phyloP scores from a whole-genome alignment of 37 sponge, comb jelly and placozoan species.

The Ephydatia muelleri region DNA sequence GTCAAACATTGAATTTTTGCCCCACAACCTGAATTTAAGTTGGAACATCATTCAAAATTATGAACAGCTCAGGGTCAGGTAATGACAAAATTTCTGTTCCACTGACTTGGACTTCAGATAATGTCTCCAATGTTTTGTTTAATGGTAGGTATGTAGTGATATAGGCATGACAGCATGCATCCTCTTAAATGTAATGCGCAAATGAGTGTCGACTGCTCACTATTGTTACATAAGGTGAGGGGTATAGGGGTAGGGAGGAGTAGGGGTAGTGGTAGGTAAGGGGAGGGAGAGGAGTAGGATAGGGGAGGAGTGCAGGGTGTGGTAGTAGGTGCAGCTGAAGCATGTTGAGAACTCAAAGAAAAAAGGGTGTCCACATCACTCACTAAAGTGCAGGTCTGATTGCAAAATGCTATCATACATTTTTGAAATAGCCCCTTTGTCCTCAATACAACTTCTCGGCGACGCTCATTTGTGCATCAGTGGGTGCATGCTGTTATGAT shows the following conservation, averaged over 20 bases:
- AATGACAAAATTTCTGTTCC: not conserved
- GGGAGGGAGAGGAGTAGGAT: no score
- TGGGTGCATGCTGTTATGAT: slow-evolving; percentile 1
- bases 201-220: not conserved
- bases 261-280: no score
- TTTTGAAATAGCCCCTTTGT: slow-evolving; percentile 29
- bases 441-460: slow-evolving; percentile 37
- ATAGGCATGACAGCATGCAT: slow-evolving; percentile 54
- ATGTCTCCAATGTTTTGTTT: not conserved
- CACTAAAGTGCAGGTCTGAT: slow-evolving; percentile 22
- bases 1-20: slow-evolving; percentile 31
- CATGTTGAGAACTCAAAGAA: no score
- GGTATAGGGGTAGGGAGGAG: no score
- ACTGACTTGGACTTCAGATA: slow-evolving; percentile 5
- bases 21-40: slow-evolving; percentile 46
- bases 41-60: slow-evolving; percentile 42
- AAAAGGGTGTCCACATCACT: slow-evolving; percentile 30
- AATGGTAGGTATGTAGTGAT: slow-evolving; percentile 40
- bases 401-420: not conserved
- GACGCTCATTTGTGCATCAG: slow-evolving; percentile 10
- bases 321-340: no score
- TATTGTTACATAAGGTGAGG: no score
- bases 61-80: slow-evolving; percentile 39
- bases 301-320: no score
- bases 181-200: slow-evolving; percentile 37